Evolutionary conservation across 2,888 invertebrate genomes (phyloP), one percentile per base, ranked within the genome.

Genomic region (Luperina nickerlii): DNA sequence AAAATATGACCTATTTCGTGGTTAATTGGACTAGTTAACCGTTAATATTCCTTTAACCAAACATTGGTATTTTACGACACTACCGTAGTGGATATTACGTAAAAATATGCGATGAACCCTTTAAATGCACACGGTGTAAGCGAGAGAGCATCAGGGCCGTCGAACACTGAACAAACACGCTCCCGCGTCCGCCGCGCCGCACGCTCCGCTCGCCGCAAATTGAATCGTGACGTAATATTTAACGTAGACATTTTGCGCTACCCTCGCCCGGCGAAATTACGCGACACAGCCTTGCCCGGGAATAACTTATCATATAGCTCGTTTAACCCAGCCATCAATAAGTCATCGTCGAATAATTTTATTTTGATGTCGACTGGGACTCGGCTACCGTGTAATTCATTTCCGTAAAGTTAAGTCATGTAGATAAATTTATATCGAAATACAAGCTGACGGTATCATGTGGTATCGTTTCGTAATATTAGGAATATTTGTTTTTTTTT

Each of bases 231-330:
- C 91, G 91, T 92, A 90, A 93, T 92, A 93, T 92, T 92, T 92
- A 92, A 92, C 91, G 91, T 90, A 90, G 90, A 92, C 90, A 92
- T 92, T 92, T 90, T 88, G 90, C 89, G 90, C 88, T 90, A 88
- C 91, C 90, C 90, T 88, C 89, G 82, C 89, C 82, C 87, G 84
- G 85, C 88, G 85, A 91, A 91, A 93, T 92, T 91, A 91, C 90
- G 89, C 90, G 91, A 90, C 90, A 86, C 90, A 90, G 89, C 91
- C 90, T 84, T 91, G 88, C 90, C 88, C 89, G 90, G 90, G 92
- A 91, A 92, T 91, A 91, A 93, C 91, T 93, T 92, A 93, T 92
- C 93, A 92, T 92, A 91, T 91, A 91, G 90, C 92, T 93, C 92
- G 92, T 93, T 93, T 92, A 92, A 91, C 92, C 90, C 89, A 81